Conservation (phyloP, 1,140 invertebrate genomes). For the Drosophila kanapiae region DNA sequence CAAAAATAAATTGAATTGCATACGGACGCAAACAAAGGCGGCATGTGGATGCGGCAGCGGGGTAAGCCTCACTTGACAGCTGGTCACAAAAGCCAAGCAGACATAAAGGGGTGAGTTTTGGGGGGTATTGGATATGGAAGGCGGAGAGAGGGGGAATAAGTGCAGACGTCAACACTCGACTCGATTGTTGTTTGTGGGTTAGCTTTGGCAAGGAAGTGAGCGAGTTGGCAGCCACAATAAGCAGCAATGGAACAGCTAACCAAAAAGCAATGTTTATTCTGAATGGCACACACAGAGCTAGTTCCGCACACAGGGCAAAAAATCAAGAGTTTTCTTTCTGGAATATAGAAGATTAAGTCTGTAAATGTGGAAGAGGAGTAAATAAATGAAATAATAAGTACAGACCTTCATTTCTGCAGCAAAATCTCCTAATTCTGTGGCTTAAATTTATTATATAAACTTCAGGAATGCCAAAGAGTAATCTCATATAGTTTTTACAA, state of each 20-base stretch:
- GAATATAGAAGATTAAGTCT: too few relatives aligned
- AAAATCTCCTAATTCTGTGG: too few relatives aligned
- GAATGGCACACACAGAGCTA: conserved; percentile 57
- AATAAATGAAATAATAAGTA: neutral
- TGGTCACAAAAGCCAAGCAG: conserved; percentile 66
- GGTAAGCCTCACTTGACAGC: conserved; percentile 66
- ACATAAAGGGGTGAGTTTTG: conserved; percentile 10
- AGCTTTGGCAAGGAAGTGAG: conserved; percentile 38
- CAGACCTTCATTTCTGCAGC: neutral
- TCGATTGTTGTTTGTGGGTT: conserved; percentile 31
- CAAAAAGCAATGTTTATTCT: conserved; percentile 77
- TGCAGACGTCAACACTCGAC: conserved; percentile 66
- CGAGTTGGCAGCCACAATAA: conserved; percentile 56
- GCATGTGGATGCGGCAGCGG: conserved; percentile 4
- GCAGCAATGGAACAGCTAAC: conserved; percentile 60
- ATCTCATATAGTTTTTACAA: neutral
- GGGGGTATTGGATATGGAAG: neutral
- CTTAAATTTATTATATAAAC: neutral
- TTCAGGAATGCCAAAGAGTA: neutral
- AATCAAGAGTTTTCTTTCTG: neutral
- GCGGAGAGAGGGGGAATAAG: conserved; percentile 26
- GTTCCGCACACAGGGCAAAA: conserved; percentile 1
- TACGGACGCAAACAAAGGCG: conserved; percentile 41
- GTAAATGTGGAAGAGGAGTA: too few relatives aligned
- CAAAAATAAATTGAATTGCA: conserved; percentile 80